Evolutionary conservation across 2,888 invertebrate species (phyloP), one percentile per base, ranked within the genome.

Genomic region (Drosophila neutralis): DNA sequence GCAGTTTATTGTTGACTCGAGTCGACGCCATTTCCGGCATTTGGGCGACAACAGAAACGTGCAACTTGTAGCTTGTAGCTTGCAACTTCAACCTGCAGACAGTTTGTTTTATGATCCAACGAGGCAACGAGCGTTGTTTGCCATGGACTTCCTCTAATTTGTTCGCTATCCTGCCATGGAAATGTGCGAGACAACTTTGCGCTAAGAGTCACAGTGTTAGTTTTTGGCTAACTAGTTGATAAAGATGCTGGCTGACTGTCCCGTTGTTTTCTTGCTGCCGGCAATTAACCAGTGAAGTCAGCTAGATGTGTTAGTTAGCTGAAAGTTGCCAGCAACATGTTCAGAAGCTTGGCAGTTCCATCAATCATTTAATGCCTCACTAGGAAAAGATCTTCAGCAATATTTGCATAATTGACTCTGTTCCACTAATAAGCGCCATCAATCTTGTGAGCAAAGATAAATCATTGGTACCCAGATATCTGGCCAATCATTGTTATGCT

Each of bases 1-100:
- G 66, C 64, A 87, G 76, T 81, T 87, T 87, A 79, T 85, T 85
- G 89, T 85, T 81, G 89, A 79, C 87, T 76, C 79, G 71, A 75
- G 73, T 75, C 56, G 77, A 69, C 63, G 68, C 64, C 70, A 73
- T 79, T 89, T 89, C 82, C 89, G 71, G 74, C 70, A 65, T 76
- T 87, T 76, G 73, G 75, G 35, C 27, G 42, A 54, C 52, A 65
- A 31, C 33, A 33, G 33, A 33, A 33, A 33, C 33, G 33, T 33
- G 33, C 33, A 33, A 33, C 54, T 69, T 38, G 48, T 10, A 62
- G 48, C 74, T 59, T 66, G 56, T 58, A 62, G 38, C 53, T 48
- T 38, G 35, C 40, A 49, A 51, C 49, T 59, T 35, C 54, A 56
- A 49, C 24, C 33, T 63, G 65, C 56, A 80, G 81, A 78, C 80